phyloP scores from a whole-genome alignment of 2,888 invertebrate genomes.

The Congeria kusceri region DNA sequence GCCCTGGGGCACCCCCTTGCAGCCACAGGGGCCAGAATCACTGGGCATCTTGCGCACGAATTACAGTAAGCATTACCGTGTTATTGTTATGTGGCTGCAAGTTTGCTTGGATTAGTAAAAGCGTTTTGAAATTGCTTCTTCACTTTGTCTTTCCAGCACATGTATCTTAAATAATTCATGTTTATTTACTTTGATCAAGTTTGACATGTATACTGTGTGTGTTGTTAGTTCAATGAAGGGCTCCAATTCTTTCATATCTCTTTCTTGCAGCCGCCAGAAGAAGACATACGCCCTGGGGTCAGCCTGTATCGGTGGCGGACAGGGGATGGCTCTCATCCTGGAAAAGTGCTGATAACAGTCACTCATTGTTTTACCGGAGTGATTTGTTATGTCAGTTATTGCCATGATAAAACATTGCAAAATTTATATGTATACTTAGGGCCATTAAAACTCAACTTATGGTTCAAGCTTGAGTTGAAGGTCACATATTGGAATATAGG shows the following conservation, averaged over 20 bases:
- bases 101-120: too few relatives aligned
- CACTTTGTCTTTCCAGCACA: background rate
- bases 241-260: constrained; percentile 7
- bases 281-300: constrained; percentile 96
- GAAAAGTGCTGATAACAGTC: constrained; percentile 87
- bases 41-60: constrained; percentile 95
- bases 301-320: constrained; percentile 99
- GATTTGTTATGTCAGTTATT: background rate
- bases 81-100: background rate
- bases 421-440: too few relatives aligned
- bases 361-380: background rate
- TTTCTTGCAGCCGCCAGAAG: constrained; percentile 90
- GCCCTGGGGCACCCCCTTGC: constrained; percentile 98
- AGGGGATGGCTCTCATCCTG: constrained; percentile 97
- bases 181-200: background rate
- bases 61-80: constrained; percentile 89
- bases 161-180: background rate
- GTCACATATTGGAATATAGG: too few relatives aligned
- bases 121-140: background rate
- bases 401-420: too few relatives aligned
- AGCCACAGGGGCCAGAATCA: constrained; percentile 97
- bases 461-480: too few relatives aligned
- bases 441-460: too few relatives aligned
- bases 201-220: too few relatives aligned
- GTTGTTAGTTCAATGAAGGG: too few relatives aligned